Evolutionary conservation across 2,797 vertebrate species (phyloP), one percentile per base, ranked within the genome.

Genomic region (Enteromius afrohamiltoni): DNA sequence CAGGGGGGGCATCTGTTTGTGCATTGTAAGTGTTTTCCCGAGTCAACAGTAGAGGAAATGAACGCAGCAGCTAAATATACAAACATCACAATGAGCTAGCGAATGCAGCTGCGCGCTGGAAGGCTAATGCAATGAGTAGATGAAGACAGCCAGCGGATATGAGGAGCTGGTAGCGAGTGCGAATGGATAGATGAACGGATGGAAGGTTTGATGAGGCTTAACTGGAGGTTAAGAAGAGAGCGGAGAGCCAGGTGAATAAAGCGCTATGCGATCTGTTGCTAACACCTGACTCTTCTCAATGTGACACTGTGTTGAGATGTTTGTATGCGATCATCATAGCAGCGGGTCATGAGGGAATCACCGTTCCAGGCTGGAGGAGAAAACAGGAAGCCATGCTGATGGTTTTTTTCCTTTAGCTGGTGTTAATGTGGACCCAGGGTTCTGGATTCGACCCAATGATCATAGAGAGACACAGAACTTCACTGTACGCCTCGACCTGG

Each of bases 21-120:
- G 87, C 89, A 92, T 93, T 89, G 88, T 89, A 85, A 86, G 87
- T 89, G 84, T 89, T 89, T 88, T 87, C 82, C 86, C 86, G 26
- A 89, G 85, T 91, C 90, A 91, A 89, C 88, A 87, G 74, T 47
- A 88, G 82, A 92, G 87, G 82, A 87, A 87, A 87, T 87, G 86
- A 90, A 85, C 47, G 31, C 80, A 88, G 87, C 85, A 85, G 85
- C 88, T 93, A 93, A 94, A 94, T 94, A 93, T 93, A 93, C 90
- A 93, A 94, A 91, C 55, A 58, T 85, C 85, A 92, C 92, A 93
- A 93, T 92, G 90, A 92, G 88, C 34, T 60, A 89, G 87, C 42
- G 51, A 37, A 65, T 71, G 84, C 90, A 88, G 90, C 82, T 88
- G 90, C 84, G 45, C 17, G 40, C 42, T 14, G 83, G 85, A 85